Base-by-base conservation (phyloP, 2,113 vertebrate species). In the Percopsis transmontana region DNA sequence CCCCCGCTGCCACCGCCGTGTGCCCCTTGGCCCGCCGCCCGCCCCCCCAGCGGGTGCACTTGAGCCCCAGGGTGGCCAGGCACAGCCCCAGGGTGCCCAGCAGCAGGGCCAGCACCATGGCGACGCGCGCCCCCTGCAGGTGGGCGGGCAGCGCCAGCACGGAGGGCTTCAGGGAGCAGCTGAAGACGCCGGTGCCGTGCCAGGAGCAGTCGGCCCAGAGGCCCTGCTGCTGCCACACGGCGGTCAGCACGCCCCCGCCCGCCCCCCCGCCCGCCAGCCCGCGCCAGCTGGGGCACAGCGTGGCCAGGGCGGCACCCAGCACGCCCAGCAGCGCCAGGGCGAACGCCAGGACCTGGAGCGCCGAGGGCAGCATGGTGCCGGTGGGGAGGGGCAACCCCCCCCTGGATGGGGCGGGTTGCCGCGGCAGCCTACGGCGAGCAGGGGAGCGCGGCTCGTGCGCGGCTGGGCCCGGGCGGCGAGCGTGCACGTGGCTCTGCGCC, bases 201-300 rank as follows among this genome's bases (percentile, higher is more conserved):
- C 96, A 98, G 0, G 95, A 94, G 86, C 97, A 99, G 92, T 99
- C 96, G 95, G 96, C 94, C 97, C 97, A 99, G 42, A 99, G 93
- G 38, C 97, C 97, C 68, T 95, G 95, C 91, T 94, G 93, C 88
- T 94, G 95, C 0, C 89, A 92, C 5, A 94, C 85, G 16, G 96
- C 93, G 0, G 94, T 94, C 87, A 98, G 88, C 81, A 96, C 91
- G 77, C 90, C 93, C 72, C 93, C 87, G 83, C 96, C 95, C 38
- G 72, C 61, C 0, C 90, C 91, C 27, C 88, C 76, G 0, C 90
- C 95, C 80, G 98, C 94, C 79, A 94, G 95, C 97, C 97, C 95
- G 79, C 94, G 95, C 97, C 97, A 99, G 92, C 92, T 95, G 60
- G 97, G 97, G 50, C 97, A 85, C 87, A 98, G 41, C 0, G 96